Conservation (phyloP, 2,888 invertebrate genomes). For the Lepidochrysops patricia region DNA sequence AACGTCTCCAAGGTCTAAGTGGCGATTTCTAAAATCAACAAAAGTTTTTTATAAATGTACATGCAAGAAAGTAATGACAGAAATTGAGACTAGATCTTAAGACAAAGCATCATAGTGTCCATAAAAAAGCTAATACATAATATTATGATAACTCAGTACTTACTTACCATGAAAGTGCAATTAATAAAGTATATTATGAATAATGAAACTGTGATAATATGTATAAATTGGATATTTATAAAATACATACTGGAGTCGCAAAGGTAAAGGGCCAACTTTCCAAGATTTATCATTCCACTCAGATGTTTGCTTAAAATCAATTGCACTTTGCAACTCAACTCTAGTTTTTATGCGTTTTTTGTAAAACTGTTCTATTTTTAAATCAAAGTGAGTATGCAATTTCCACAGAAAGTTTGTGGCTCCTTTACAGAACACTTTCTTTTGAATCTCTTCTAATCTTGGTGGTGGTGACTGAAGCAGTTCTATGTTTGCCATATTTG, state of each 20-base stretch:
- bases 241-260: conserved; percentile 60
- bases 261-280: conserved; percentile 75
- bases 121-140: too few relatives aligned
- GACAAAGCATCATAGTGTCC: background rate
- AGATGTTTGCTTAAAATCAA: conserved; percentile 57
- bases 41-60: background rate
- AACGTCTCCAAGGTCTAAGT: conserved; percentile 79
- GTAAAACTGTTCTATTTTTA: conserved; percentile 60
- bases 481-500: conserved; percentile 28
- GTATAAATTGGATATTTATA: background rate
- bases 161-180: background rate
- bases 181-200: background rate
- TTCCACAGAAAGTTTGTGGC: conserved; percentile 73
- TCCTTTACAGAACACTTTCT: conserved; percentile 69
- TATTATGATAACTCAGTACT: background rate
- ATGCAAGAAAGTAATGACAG: background rate
- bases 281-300: conserved; percentile 65
- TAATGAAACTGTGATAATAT: background rate
- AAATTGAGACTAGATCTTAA: background rate
- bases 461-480: conserved; percentile 66
- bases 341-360: conserved; percentile 50
- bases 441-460: conserved; percentile 70
- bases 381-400: conserved; percentile 65
- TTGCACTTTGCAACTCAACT: conserved; percentile 38
- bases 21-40: conserved; percentile 57